phyloP scores from a whole-genome alignment of 2,888 invertebrate genomes.

The Temnothorax ravouxi region DNA sequence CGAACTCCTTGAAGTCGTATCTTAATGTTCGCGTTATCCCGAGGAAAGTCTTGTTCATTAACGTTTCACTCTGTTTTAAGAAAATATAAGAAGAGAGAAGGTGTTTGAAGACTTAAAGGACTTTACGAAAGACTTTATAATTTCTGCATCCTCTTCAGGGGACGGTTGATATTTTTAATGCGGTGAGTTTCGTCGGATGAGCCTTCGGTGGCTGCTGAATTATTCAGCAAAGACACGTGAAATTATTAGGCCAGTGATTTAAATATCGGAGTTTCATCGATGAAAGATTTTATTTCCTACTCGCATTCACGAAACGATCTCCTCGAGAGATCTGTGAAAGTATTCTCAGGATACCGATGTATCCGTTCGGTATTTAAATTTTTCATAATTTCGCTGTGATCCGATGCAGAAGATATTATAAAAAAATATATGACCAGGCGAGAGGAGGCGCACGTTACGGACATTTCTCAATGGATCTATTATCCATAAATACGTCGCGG shows the following conservation, averaged over 20 bases:
- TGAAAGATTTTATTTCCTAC: constrained; percentile 24
- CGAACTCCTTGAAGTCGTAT: neutral
- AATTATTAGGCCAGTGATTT: constrained; percentile 29
- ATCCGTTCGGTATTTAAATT: constrained; percentile 21
- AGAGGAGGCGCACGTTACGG: neutral
- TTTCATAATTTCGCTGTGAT: neutral
- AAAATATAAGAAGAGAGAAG: constrained; percentile 6
- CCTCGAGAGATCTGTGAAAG: constrained; percentile 13
- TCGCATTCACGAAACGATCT: neutral
- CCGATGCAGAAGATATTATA: neutral
- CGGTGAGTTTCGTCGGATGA: neutral
- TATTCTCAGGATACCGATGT: neutral
- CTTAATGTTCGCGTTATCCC: neutral
- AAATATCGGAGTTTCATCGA: neutral
- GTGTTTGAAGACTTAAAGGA: neutral
- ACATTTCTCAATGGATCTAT: neutral
- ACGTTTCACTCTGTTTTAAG: neutral
- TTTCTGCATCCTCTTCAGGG: neutral
- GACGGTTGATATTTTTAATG: constrained; percentile 18
- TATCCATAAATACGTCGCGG: neutral
- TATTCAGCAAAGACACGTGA: constrained; percentile 23
- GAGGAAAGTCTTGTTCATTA: neutral
- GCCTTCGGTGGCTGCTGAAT: constrained; percentile 25
- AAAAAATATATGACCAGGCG: neutral
- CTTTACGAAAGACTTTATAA: constrained; percentile 15